phyloP scores from a whole-genome alignment of 1,140 invertebrate genomes.

The Melipona quadrifasciata region DNA sequence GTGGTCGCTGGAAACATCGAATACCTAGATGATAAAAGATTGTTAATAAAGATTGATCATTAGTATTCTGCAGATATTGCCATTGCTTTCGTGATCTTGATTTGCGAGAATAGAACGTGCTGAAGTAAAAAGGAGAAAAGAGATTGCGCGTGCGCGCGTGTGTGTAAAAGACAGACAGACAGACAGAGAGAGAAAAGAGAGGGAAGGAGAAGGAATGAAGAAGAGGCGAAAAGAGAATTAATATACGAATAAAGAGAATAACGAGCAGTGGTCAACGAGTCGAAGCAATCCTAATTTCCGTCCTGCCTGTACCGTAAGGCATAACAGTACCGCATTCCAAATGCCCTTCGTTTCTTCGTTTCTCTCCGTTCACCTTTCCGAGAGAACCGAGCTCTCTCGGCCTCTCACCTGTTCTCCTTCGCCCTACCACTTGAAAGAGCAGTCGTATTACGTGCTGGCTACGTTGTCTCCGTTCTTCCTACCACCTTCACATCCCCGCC shows the following conservation, averaged over 20 bases:
- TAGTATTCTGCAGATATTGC: not conserved
- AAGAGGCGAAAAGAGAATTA: conserved; percentile 25
- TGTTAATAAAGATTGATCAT: not conserved
- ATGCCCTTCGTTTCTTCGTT: conserved; percentile 78
- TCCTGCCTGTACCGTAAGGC: conserved; percentile 78
- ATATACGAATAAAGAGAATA: conserved; percentile 25
- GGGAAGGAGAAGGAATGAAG: conserved; percentile 2
- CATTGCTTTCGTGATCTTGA: too few relatives aligned
- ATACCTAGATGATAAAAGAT: not conserved
- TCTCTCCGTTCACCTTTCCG: conserved; percentile 74
- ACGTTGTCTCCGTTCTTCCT: conserved; percentile 41
- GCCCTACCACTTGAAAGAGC: conserved; percentile 53
- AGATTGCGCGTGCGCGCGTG: too few relatives aligned
- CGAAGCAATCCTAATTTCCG: conserved; percentile 80
- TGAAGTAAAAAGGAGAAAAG: too few relatives aligned
- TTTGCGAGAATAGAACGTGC: not conserved
- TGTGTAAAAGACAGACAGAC: too few relatives aligned
- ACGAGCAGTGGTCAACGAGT: conserved; percentile 44
- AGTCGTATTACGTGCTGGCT: conserved; percentile 32
- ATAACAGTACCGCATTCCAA: conserved; percentile 81
- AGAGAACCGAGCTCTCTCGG: conserved; percentile 64
- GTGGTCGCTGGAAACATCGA: not conserved
- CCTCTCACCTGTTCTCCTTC: conserved; percentile 76
- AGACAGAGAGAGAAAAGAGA: not conserved
- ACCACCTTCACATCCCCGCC: conserved; percentile 37